Conservation (phyloP, 2,113 vertebrate genomes). For the Lathamus discolor region DNA sequence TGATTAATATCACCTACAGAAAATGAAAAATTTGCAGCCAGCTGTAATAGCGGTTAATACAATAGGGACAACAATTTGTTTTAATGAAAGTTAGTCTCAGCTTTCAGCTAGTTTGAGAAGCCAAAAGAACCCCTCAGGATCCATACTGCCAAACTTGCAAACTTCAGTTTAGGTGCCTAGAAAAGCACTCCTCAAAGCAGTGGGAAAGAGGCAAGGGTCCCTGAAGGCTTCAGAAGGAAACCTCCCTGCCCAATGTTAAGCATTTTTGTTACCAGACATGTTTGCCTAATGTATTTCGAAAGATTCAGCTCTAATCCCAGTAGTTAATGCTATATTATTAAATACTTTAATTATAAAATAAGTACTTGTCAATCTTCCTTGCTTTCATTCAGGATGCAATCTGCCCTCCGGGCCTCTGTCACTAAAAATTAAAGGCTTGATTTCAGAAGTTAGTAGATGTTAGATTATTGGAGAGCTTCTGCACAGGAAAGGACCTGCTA, state of each 20-base stretch:
- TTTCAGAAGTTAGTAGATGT: background rate
- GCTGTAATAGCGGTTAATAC: constrained; percentile 2
- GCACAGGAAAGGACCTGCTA: background rate
- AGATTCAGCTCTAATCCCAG: background rate
- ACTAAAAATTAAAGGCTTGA: background rate
- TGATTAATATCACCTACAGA: constrained; percentile 64
- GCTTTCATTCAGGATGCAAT: background rate
- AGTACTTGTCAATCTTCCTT: background rate
- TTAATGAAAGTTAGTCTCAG: background rate
- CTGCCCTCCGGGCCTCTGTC: background rate
- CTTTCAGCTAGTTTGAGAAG: background rate
- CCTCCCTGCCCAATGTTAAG: background rate
- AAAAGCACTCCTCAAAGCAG: background rate
- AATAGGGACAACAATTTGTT: constrained; percentile 8
- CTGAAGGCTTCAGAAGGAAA: background rate
- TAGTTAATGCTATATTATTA: background rate
- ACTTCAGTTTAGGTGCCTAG: background rate
- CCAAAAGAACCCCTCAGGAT: background rate
- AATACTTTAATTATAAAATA: background rate
- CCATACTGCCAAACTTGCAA: background rate
- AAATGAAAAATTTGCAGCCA: constrained; percentile 44
- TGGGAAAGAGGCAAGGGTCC: background rate
- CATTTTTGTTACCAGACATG: background rate
- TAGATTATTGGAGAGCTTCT: background rate
- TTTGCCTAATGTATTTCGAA: background rate